Conservation (phyloP, 1,140 invertebrate species). For the Drosophila mojavensis region DNA sequence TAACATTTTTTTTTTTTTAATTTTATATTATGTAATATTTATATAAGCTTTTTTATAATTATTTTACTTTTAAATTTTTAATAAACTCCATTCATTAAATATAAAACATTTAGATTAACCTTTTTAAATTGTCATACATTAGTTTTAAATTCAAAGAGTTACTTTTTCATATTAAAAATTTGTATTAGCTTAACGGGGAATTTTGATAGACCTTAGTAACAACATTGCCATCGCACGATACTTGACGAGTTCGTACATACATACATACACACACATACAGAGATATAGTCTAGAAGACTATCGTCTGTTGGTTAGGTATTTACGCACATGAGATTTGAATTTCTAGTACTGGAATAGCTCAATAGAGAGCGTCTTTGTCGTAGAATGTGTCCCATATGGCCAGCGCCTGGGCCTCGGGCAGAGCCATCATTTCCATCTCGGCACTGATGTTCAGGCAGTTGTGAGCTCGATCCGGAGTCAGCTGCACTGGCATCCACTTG, state of each 20-base stretch:
- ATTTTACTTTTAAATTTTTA: no score
- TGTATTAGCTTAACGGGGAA: neutral
- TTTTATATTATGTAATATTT: no score
- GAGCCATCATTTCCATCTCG: constrained; percentile 63
- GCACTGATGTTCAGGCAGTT: constrained; percentile 82
- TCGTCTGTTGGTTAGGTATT: neutral
- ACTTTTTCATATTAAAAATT: neutral
- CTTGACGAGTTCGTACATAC: constrained; percentile 2
- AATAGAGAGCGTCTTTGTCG: constrained; percentile 41
- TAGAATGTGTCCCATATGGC: constrained; percentile 83
- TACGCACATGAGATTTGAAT: neutral
- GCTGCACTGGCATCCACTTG: constrained; percentile 49
- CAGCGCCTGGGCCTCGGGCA: constrained; percentile 79
- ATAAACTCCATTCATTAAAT: no score
- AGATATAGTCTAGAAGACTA: neutral
- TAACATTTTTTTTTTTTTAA: no score
- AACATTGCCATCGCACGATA: neutral
- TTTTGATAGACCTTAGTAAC: neutral
- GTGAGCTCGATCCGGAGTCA: constrained; percentile 26
- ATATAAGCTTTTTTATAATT: no score
- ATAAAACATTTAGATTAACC: no score
- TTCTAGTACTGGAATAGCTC: neutral
- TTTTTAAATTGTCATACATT: no score
- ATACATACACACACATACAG: neutral
- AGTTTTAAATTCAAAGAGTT: no score